Percentiles rank a stretch among this genome's conserved stretches.
Conservation (phyloP, 2,797 vertebrate genomes). For the Urosaurus nigricauda region DNA sequence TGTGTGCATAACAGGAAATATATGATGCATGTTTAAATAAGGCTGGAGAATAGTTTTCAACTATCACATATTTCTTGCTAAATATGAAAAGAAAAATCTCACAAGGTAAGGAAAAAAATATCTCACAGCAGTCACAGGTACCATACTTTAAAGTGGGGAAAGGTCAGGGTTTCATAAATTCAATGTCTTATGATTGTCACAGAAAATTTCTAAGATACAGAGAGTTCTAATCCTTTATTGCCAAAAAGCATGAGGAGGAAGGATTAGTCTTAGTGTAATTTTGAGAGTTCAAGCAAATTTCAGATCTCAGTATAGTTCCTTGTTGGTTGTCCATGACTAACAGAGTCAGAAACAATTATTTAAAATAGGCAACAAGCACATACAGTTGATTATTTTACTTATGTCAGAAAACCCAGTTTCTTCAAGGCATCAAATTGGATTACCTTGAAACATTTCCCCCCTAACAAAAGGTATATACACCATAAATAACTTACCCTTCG, state of each 20-base stretch:
- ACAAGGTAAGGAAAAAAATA: background rate
- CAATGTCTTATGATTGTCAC: background rate
- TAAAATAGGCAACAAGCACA: background rate
- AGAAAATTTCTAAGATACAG: background rate
- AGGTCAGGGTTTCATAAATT: background rate
- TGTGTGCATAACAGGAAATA: background rate
- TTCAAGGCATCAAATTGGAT: background rate
- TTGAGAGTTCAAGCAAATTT: background rate
- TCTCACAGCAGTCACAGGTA: background rate
- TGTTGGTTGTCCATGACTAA: background rate
- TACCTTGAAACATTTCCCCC: background rate
- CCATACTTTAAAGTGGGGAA: background rate
- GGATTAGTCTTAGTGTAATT: background rate
- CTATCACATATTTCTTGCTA: too few relatives aligned
- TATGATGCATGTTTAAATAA: background rate
- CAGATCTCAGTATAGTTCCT: background rate
- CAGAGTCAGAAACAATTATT: background rate
- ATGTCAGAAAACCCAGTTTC: background rate
- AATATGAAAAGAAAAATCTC: too few relatives aligned
- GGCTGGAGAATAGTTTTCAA: background rate
- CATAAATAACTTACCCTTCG: conserved; percentile 86
- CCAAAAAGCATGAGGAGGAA: background rate
- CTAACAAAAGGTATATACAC: background rate
- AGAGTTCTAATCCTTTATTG: background rate
- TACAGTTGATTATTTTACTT: background rate